A percentile compares a stretch with the other conserved stretches of the same genome.
phyloP scores from a whole-genome alignment of 2,113 vertebrate species.

The Hippolais icterina region DNA sequence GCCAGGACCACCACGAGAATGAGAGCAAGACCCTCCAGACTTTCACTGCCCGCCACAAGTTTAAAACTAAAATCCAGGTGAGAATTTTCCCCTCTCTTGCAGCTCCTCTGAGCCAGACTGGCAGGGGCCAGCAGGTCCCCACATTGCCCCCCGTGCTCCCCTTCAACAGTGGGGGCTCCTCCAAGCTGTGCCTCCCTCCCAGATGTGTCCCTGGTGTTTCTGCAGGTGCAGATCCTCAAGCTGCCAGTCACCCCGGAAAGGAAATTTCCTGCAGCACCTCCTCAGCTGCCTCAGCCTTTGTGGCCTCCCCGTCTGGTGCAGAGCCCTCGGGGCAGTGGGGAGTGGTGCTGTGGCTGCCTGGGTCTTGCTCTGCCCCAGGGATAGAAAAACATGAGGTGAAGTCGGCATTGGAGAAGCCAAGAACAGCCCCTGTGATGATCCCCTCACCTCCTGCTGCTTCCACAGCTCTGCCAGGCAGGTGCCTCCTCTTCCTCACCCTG shows the following conservation, averaged over 20 bases:
- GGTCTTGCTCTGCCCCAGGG: background rate
- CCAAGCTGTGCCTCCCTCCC: background rate
- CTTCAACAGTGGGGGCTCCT: background rate
- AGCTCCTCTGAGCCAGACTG: background rate
- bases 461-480: background rate
- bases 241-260: conserved; percentile 26
- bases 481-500: background rate
- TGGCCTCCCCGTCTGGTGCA: background rate
- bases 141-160: accelerated
- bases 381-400: accelerated
- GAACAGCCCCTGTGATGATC: background rate
- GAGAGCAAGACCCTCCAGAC: conserved; percentile 20
- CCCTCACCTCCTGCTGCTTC: background rate
- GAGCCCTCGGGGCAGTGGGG: background rate
- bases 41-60: background rate
- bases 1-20: background rate
- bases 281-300: conserved; percentile 23
- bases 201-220: background rate
- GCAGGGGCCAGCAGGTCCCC: background rate
- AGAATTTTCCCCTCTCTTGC: background rate
- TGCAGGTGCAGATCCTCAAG: conserved; percentile 36
- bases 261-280: conserved; percentile 38
- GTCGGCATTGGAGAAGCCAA: background rate
- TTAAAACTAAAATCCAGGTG: conserved; percentile 46
- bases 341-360: background rate